Conservation (phyloP, 2,888 invertebrate genomes). For the Orthosia incerta region DNA sequence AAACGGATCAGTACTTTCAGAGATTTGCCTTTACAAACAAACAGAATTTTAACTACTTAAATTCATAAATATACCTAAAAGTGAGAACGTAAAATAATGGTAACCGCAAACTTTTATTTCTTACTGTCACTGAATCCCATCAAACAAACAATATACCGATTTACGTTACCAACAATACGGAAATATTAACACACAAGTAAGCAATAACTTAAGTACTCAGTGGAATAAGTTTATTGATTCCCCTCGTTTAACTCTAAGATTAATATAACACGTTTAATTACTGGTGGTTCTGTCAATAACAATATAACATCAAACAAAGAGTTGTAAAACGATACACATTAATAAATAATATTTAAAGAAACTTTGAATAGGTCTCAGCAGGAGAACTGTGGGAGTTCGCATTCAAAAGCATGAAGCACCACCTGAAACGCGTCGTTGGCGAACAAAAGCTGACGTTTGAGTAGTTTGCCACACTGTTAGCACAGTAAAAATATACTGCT, state of each 20-base stretch:
- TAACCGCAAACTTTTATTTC: slow-evolving; percentile 26
- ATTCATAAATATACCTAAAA: background rate
- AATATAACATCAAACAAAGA: slow-evolving; percentile 10
- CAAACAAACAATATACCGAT: background rate
- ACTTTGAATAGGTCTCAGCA: background rate
- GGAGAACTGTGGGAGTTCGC: too few relatives aligned
- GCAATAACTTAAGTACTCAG: background rate
- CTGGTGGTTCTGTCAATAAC: slow-evolving; percentile 13
- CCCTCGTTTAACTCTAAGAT: background rate
- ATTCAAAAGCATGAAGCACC: too few relatives aligned
- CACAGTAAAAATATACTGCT: too few relatives aligned
- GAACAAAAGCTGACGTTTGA: too few relatives aligned
- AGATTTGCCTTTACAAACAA: too few relatives aligned
- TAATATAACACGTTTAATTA: background rate
- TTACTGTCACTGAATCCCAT: background rate
- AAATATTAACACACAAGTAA: slow-evolving; percentile 3
- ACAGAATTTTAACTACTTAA: too few relatives aligned
- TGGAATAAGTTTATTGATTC: slow-evolving; percentile 18
- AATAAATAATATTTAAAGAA: slow-evolving; percentile 28
- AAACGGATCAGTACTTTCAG: too few relatives aligned
- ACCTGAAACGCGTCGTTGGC: too few relatives aligned
- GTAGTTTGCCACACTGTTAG: too few relatives aligned
- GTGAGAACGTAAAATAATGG: background rate
- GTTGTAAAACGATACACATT: slow-evolving; percentile 21
- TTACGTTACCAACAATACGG: background rate